These are phyloP conservation scores for Campylorhamphus procurvoides DNA, from an alignment of 2,113 vertebrate genomes.

Conservation along the genomic window DNA sequence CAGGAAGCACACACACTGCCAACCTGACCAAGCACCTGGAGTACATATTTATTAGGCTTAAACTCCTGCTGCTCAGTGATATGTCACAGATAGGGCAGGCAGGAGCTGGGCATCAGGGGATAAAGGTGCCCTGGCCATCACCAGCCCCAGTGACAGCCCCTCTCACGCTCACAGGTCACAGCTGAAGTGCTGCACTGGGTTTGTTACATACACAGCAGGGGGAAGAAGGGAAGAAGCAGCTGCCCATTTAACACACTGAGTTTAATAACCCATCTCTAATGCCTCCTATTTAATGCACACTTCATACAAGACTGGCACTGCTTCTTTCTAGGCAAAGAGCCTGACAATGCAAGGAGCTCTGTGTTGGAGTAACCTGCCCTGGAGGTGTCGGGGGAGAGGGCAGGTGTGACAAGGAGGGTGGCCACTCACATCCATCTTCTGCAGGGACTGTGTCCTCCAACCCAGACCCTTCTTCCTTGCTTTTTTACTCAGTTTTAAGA, in stretches of 20 bases:
- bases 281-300: neutral
- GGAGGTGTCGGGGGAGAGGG: neutral
- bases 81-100: neutral
- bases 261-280: neutral
- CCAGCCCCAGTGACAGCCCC: neutral
- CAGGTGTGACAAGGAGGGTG: rapidly evolving
- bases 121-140: neutral
- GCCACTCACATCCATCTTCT: neutral
- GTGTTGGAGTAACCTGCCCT: neutral
- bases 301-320: neutral
- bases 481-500: neutral
- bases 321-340: neutral
- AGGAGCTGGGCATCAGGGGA: neutral
- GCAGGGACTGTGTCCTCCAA: neutral
- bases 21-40: neutral
- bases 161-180: neutral
- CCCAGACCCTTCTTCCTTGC: neutral
- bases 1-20: neutral
- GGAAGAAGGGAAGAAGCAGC: neutral
- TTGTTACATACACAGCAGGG: neutral
- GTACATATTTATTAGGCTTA: neutral
- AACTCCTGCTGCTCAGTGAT: neutral
- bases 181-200: neutral
- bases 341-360: neutral
- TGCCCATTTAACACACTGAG: neutral